Evolutionary conservation across 2,113 vertebrate genomes (phyloP).

Genomic region (Ptyas mucosa): DNA sequence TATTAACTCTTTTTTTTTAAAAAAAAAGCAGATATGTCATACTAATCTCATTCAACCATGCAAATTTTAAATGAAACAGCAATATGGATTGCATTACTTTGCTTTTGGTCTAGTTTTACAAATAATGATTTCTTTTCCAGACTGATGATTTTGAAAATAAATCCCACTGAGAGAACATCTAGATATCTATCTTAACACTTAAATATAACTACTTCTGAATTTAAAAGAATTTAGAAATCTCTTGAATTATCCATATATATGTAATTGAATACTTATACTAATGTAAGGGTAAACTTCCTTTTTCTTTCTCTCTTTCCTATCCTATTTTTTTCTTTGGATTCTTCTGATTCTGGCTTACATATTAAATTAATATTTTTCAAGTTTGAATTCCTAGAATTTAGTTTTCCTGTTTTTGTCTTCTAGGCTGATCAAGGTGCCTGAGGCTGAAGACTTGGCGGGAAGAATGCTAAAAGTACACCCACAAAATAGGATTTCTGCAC

Average conservation of each 20-base stretch:
- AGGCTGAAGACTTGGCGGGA: background rate
- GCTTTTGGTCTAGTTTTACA: background rate
- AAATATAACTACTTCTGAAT: background rate
- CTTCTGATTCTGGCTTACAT: background rate
- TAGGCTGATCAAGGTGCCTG: background rate
- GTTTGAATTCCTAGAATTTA: background rate
- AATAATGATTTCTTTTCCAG: background rate
- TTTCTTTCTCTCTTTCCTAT: background rate
- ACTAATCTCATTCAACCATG: background rate
- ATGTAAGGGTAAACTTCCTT: background rate
- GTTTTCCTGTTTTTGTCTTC: background rate
- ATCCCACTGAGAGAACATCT: background rate
- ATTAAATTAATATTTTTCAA: background rate
- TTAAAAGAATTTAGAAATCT: background rate
- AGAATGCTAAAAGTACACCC: background rate
- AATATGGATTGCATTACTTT: background rate
- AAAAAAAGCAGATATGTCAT: background rate
- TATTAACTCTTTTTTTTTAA: background rate
- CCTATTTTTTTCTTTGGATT: background rate
- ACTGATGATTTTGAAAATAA: background rate
- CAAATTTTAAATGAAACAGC: background rate
- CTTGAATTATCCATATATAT: background rate
- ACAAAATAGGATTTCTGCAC: background rate
- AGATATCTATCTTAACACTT: background rate
- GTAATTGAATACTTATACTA: background rate